Conservation (phyloP, 2,888 invertebrate genomes). For the Tolmerus cingulatus region DNA sequence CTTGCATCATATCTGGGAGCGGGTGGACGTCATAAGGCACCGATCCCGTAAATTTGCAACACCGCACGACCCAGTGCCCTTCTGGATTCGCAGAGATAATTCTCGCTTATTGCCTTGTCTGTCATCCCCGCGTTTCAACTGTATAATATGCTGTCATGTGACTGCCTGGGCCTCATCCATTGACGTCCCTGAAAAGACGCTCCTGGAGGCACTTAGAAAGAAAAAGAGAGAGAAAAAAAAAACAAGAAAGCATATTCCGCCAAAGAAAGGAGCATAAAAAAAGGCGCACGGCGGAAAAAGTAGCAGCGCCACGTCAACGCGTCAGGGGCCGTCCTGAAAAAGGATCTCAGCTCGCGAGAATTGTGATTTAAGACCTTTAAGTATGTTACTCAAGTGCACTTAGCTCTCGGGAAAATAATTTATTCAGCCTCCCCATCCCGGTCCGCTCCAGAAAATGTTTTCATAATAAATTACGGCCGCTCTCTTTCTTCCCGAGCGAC, state of each 20-base stretch:
- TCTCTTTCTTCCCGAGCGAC: background rate
- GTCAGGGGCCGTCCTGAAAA: slow-evolving; percentile 28
- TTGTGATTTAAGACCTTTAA: slow-evolving; percentile 49
- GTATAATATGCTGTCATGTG: slow-evolving; percentile 24
- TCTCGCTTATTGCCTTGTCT: slow-evolving; percentile 14
- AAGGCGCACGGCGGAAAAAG: slow-evolving; percentile 1
- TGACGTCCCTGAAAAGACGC: background rate
- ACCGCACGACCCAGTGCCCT: slow-evolving; percentile 2
- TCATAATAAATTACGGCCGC: slow-evolving; percentile 48
- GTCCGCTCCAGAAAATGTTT: slow-evolving; percentile 44
- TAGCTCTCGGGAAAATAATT: slow-evolving; percentile 46
- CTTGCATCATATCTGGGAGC: slow-evolving; percentile 43
- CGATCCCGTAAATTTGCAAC: background rate
- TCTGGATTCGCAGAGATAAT: slow-evolving; percentile 2
- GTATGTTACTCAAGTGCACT: slow-evolving; percentile 48
- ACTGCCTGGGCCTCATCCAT: slow-evolving; percentile 12
- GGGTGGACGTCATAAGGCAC: background rate
- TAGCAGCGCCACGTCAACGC: slow-evolving; percentile 30
- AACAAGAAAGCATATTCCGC: too few species aligned
- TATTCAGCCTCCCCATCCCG: slow-evolving; percentile 47
- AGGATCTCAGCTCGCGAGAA: slow-evolving; percentile 46
- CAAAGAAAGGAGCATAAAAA: slow-evolving; percentile 18
- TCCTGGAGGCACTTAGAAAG: background rate
- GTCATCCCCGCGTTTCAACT: slow-evolving; percentile 24
- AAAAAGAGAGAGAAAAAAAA: background rate